A percentile compares a stretch with the other conserved stretches of the same genome.
These are phyloP conservation scores for Agonopterix subpropinquella DNA, from an alignment of 2,888 invertebrate genomes.

Conservation along the genomic window DNA sequence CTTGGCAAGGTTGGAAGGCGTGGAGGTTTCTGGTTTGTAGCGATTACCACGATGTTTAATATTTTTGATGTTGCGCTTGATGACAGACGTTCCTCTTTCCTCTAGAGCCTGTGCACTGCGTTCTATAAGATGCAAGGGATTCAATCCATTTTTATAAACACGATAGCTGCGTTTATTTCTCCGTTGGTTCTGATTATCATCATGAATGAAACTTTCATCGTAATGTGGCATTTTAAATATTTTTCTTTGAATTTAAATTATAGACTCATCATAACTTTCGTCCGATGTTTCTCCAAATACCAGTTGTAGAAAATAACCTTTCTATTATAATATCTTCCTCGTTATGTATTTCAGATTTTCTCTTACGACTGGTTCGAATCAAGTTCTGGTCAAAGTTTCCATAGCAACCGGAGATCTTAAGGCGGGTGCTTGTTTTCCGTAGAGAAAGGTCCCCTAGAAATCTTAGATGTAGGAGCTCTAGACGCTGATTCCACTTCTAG, in stretches of 20 bases:
- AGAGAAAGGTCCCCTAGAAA: conserved; percentile 61
- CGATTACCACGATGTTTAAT: conserved; percentile 55
- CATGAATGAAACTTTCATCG: conserved; percentile 69
- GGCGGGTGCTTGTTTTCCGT: conserved; percentile 29
- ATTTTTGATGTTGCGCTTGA: conserved; percentile 62
- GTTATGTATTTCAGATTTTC: conserved; percentile 7
- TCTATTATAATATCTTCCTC: conserved; percentile 5
- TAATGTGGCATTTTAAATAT: conserved; percentile 63
- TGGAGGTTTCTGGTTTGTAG: conserved; percentile 35
- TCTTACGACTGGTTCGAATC: conserved; percentile 20
- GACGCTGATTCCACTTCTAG: neutral
- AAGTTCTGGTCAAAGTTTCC: conserved; percentile 30
- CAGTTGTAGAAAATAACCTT: too few species aligned
- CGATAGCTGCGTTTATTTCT: conserved; percentile 70
- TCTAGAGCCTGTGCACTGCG: conserved; percentile 51
- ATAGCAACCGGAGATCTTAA: conserved; percentile 34
- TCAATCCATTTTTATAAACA: conserved; percentile 65
- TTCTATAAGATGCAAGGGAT: conserved; percentile 45
- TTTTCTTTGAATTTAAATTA: neutral
- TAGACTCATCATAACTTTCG: too few species aligned
- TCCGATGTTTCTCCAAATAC: too few species aligned
- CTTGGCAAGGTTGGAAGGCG: conserved; percentile 24
- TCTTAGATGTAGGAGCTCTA: conserved; percentile 38
- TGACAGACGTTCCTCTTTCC: conserved; percentile 54
- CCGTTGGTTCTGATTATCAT: conserved; percentile 66